Evolutionary conservation across 2,797 vertebrate genomes (phyloP), one percentile per base, ranked within the genome.

Genomic region (Sebastes cheni): DNA sequence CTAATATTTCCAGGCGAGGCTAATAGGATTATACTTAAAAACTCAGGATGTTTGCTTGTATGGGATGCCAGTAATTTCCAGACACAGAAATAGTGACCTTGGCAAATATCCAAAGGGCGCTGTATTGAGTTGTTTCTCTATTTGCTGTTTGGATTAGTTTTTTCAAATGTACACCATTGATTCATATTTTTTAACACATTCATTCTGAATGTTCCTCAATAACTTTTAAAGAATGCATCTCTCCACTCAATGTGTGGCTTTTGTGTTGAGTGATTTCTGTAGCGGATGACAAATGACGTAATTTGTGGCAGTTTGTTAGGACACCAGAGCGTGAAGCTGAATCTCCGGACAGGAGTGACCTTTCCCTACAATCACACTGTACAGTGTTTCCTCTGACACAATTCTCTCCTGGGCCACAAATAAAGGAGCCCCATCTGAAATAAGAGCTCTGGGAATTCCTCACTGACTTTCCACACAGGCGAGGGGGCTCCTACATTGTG

Each of bases 361-460:
- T 93, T 92, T 93, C 71, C 66, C 27, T 67, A 54, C 77, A 82
- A 81, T 84, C 82, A 58, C 80, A 82, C 79, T 89, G 80, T 88
- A 86, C 88, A 86, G 82, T 86, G 78, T 85, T 88, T 89, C 86
- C 83, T 84, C 74, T 59, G 72, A 79, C 81, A 76, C 76, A 27
- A 60, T 68, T 82, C 58, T 81, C 56, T 85, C 76, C 70, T 36
- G 79, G 72, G 73, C 61, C 80, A 81, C 77, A 86, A 74, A 89
- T 91, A 91, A 94, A 94, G 71, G 80, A 89, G 84, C 75, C 72
- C 73, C 75, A 23, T 85, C 78, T 84, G 86, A 93, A 94, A 90
- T 79, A 82, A 86, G 87, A 92, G 77, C 84, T 79, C 75, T 84
- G 86, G 88, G 89, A 93, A 91, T 93, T 94, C 87, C 79, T 82